These are phyloP conservation scores for Fukomys damarensis DNA, from an alignment of 2,113 vertebrate genomes.

Conservation along the genomic window DNA sequence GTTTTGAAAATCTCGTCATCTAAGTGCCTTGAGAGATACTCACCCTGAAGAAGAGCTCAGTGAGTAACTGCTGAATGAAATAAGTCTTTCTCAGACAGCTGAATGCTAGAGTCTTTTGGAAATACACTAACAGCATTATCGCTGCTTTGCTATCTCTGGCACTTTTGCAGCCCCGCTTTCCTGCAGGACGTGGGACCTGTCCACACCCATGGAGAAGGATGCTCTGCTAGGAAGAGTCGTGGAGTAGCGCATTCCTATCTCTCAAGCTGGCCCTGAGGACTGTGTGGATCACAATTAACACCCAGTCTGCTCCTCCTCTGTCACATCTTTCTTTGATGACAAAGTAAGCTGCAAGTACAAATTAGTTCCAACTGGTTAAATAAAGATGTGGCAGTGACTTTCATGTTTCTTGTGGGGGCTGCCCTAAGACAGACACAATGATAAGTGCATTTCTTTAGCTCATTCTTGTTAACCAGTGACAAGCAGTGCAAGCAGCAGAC, in stretches of 20 bases:
- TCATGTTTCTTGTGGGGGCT: not conserved
- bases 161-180: not conserved
- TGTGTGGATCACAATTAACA: not conserved
- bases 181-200: not conserved
- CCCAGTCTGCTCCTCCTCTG: not conserved
- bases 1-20: not conserved
- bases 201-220: not conserved
- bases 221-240: not conserved
- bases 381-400: not conserved
- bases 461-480: not conserved
- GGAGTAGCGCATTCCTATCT: not conserved
- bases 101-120: not conserved
- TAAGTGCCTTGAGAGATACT: not conserved
- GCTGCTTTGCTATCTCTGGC: not conserved
- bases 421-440: not conserved
- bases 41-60: not conserved
- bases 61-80: not conserved
- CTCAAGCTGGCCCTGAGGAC: not conserved
- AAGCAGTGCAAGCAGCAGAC: not conserved
- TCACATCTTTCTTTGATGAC: not conserved
- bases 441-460: not conserved
- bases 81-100: not conserved
- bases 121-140: not conserved
- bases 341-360: constrained; percentile 40
- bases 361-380: not conserved